Percentiles rank a stretch among this genome's conserved stretches.
These are phyloP conservation scores for Mercenaria mercenaria DNA, from an alignment of 1,140 invertebrate species.

Conservation along the genomic window DNA sequence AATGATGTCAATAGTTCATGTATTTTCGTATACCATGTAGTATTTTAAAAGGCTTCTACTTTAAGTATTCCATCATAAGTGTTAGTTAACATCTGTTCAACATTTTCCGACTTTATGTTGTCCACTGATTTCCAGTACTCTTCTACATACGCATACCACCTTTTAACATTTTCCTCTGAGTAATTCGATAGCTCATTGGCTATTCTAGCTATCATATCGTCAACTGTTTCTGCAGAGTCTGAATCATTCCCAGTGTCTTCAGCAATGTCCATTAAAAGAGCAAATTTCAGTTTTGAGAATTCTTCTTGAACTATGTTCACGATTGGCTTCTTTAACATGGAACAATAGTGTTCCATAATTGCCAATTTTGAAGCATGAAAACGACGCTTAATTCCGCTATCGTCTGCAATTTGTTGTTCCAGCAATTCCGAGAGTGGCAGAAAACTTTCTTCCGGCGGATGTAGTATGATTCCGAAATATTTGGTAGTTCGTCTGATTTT, in stretches of 20 bases:
- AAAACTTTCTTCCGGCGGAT: background rate
- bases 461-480: background rate
- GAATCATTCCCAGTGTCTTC: background rate
- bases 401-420: background rate
- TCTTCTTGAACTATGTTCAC: background rate
- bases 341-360: background rate
- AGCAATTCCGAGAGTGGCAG: background rate
- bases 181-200: background rate
- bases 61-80: background rate
- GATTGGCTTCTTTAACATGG: background rate
- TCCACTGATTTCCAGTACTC: background rate
- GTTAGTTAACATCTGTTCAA: background rate
- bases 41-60: conserved; percentile 9
- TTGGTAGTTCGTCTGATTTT: background rate
- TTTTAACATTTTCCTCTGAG: background rate
- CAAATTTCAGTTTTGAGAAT: background rate
- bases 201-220: background rate
- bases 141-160: background rate
- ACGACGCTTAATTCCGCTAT: background rate
- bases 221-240: background rate
- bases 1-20: no score
- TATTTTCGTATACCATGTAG: no score
- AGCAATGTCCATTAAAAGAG: background rate
- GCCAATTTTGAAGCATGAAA: background rate
- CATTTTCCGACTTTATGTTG: background rate